Conservation (phyloP, 2,113 vertebrate genomes). For the Hemiscyllium ocellatum region DNA sequence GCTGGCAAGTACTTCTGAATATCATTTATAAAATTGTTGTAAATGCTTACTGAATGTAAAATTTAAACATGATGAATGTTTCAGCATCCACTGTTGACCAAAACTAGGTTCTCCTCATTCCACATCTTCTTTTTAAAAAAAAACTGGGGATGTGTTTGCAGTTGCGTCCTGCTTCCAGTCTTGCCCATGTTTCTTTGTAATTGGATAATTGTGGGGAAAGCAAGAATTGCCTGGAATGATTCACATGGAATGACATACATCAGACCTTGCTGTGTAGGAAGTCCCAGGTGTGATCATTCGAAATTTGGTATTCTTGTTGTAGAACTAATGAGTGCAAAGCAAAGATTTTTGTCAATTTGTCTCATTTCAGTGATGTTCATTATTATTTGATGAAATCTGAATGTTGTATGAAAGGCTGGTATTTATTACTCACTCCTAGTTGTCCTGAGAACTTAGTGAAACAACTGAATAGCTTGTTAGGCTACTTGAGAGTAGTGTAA, state of each 20-base stretch:
- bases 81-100: not conserved
- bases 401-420: not conserved
- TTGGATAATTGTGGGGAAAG: not conserved
- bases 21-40: not conserved
- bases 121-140: not conserved
- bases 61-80: not conserved
- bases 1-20: slow-evolving; percentile 57
- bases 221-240: not conserved
- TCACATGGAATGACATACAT: not conserved
- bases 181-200: not conserved
- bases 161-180: not conserved
- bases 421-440: not conserved
- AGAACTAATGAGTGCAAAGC: too few species aligned
- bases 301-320: too few species aligned
- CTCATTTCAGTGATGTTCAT: not conserved
- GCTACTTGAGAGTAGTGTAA: not conserved
- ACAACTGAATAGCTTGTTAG: not conserved
- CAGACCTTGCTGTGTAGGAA: not conserved
- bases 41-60: not conserved
- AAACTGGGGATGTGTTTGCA: not conserved
- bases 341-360: too few species aligned
- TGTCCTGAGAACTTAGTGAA: not conserved
- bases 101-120: not conserved
- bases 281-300: not conserved
- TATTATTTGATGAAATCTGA: not conserved